Evolutionary conservation across 1,140 invertebrate species (phyloP).

Genomic region (Saccostrea glomerata): DNA sequence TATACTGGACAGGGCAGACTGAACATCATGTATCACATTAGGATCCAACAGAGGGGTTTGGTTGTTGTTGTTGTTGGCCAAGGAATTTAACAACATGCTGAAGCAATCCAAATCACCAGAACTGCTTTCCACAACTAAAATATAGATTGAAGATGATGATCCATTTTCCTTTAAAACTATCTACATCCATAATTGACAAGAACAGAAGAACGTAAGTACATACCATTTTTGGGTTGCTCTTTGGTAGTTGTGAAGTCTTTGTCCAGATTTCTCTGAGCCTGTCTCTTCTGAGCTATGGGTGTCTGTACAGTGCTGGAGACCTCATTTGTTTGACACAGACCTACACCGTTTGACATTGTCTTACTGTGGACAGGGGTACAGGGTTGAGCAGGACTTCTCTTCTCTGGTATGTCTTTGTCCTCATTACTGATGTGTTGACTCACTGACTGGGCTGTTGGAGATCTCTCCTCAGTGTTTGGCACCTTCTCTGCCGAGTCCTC

Average conservation of each 20-base stretch:
- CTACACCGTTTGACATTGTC: not conserved
- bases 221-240: not conserved
- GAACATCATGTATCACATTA: not conserved
- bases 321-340: not conserved
- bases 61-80: not conserved
- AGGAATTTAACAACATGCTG: not conserved
- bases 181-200: too few relatives aligned
- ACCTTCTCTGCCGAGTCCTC: not conserved
- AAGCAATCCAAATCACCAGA: not conserved
- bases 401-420: not conserved
- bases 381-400: not conserved
- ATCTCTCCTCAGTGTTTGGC: not conserved
- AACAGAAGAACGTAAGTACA: not conserved
- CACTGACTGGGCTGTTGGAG: not conserved
- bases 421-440: not conserved
- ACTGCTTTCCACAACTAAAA: slow-evolving; percentile 3
- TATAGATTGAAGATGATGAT: not conserved
- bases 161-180: too few relatives aligned
- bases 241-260: not conserved
- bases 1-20: not conserved
- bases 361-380: not conserved
- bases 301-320: not conserved
- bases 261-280: not conserved
- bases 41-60: not conserved
- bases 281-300: not conserved